Base-by-base conservation (phyloP, 2,113 vertebrate species). In the Willisornis vidua region DNA sequence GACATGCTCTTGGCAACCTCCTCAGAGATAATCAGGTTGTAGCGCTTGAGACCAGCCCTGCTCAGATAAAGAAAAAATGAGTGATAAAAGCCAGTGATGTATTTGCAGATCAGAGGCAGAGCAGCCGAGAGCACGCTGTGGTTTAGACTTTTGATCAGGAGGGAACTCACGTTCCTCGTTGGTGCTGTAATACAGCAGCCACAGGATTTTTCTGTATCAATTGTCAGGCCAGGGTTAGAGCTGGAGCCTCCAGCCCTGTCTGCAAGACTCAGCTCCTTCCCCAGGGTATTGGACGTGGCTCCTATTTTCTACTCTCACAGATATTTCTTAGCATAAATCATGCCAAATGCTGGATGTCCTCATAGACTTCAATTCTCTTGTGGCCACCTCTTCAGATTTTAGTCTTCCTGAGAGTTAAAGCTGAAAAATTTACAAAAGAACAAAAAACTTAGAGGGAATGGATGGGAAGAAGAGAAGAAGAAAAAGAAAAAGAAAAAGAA, bases 1-100 rank as follows among this genome's bases (percentile, higher is more conserved):
- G 92, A 88, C 87, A n/a, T 57, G 90, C 95, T 95, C 49, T 89
- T 96, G 96, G 95, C 94, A 97, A 12, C 79, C 85, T 92, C 78
- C 79, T 72, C 65, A 1, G 12, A 90, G 90, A 92, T 81, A 90
- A 94, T 74, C 59, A n/a, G 88, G 92, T 93, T 95, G 93, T 94
- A 94, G 39, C 11, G 82, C 93, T 95, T 58, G 85, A 96, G 94
- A 51, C 68, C 85, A 24, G 87, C 89, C 58, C 91, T 1, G 14
- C 67, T 19, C 48, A 23, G 87, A 95, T 91, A 93, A 87, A 89
- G 80, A 25, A 78, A 72, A 91, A 91, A 39, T 7, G 59, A 92
- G 95, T 94, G 95, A 94, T 83, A 93, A 96, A 95, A 91, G 13
- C 18, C 96, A 93, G 90, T 5, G 90, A 93, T 93, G 90, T 24